Base-by-base conservation (phyloP, 2,888 invertebrate species). In the Lycia hirtaria region DNA sequence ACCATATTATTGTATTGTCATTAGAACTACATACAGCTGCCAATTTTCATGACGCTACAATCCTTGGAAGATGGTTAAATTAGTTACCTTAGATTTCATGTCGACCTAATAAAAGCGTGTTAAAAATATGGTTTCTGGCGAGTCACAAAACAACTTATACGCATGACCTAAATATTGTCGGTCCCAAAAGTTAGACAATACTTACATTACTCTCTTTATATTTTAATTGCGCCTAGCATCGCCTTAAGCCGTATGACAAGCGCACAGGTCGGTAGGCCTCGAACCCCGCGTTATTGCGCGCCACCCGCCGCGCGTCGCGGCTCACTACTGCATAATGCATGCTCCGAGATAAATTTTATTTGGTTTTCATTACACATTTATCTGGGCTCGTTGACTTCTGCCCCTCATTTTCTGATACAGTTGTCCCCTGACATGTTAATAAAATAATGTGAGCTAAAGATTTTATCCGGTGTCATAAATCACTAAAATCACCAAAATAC, bases 271-370 rank as follows among this genome's bases (percentile, higher is more conserved):
- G 17, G 38, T 35, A n/a, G 51, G 20, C 6, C 22, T 5, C 30
- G 32, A n/a, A n/a, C 9, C 32, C 37, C 38, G 54, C 41, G 30
- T 68, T 73, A 74, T 75, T 73, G 73, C 75, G 26, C 41, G 62
- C 62, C 59, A 2, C 76, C 60, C 78, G 41, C 65, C 75, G 74
- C 76, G 9, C 7, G 15, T 3, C 15, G 6, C 41, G 76, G 58
- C 60, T 73, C 62, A 71, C 4, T 22, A 14, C 69, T 87, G 81
- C 82, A 87, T 87, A 67, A 87, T 87, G 85, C 85, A 87, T 56
- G 32, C 15, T 12, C 80, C 40, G 40, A 33, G 38, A 51, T 56
- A 48, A 41, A 41, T 43, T 30, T 52, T 58, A 52, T 58, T 53
- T 51, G 45, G 40, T 51, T 51, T 56, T 47, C 50, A 56, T 56